Base-by-base conservation (phyloP, 2,888 invertebrate genomes). In the Diaphora mendica region DNA sequence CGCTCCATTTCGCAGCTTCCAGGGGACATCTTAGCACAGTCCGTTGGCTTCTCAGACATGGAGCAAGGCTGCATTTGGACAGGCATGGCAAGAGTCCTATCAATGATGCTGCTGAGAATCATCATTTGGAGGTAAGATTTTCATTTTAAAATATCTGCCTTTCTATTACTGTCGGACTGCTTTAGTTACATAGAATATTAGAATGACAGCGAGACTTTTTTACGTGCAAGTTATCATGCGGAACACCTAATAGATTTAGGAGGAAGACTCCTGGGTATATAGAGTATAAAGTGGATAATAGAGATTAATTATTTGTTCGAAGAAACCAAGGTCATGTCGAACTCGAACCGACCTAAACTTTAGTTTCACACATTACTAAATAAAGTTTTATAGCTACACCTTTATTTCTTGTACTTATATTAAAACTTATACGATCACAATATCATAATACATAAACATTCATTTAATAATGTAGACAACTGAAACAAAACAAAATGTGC, bases 81-180 rank as follows among this genome's bases (percentile, higher is more conserved):
- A 97, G 98, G 88, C 98, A 97, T 85, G 98, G 98, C 75, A 98
- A 98, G 92, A 98, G 98, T 88, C 98, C 99, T 8, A 97, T 99
- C 81, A 98, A 98, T 89, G 98, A 98, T 90, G 99, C 99, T 0
- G 98, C 98, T 15, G 98, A 99, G 89, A 98, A 98, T 88, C 98
- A 98, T 89, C 98, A 98, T 89, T 97, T 98, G 82, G 98, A 98
- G 97, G 98, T 98, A 91, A 84, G 85, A 33, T 44, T 2, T 39
- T 39, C 0, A 39, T 39, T n/a, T 39, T 39, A 39, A 39, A 39
- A 39, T 39, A 39, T 39, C 9, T 39, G 11, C 9, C 39, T 39
- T 39, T 11, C 11, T 39, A 11, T 11, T 39, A 11, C 39, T 11
- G 2, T 39, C 39, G 9, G 39, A 35, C 35, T 35, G 7, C 39